phyloP scores from a whole-genome alignment of 1,140 invertebrate species.

The Eupeodes corollae region DNA sequence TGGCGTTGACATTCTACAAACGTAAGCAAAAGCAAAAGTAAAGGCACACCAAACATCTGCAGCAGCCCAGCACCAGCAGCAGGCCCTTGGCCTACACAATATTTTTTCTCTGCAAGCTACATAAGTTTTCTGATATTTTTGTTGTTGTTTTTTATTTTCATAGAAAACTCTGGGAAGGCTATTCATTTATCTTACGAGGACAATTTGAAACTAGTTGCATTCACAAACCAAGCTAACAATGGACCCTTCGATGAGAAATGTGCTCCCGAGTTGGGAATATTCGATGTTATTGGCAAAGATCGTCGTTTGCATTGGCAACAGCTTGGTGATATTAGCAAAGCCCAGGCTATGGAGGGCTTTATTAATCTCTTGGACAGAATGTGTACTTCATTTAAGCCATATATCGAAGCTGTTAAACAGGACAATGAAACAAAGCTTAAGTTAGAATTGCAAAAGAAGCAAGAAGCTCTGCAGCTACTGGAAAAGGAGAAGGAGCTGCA shows the following conservation, averaged over 20 bases:
- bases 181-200: conserved; percentile 89
- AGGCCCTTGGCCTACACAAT: background rate
- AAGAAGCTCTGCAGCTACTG: conserved; percentile 34
- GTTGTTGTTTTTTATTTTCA: conserved; percentile 29
- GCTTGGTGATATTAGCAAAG: conserved; percentile 71
- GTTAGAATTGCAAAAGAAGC: conserved; percentile 25
- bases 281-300: conserved; percentile 92
- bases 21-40: too few relatives aligned
- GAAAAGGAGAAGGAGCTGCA: conserved; percentile 38
- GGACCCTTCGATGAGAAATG: conserved; percentile 70
- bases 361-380: conserved; percentile 72
- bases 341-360: conserved; percentile 86
- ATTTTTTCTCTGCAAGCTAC: conserved; percentile 8
- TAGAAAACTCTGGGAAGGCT: conserved; percentile 94
- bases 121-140: conserved; percentile 7
- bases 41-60: too few relatives aligned
- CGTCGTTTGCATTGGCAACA: conserved; percentile 85
- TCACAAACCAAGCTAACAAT: conserved; percentile 80
- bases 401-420: conserved; percentile 79
- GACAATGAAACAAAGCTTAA: conserved; percentile 65
- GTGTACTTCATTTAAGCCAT: conserved; percentile 82
- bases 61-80: background rate
- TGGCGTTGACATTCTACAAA: conserved; percentile 80
- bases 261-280: conserved; percentile 74
- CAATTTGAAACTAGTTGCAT: conserved; percentile 80